Base-by-base conservation (phyloP, 2,113 vertebrate species). In the Gopherus evgoodei region DNA sequence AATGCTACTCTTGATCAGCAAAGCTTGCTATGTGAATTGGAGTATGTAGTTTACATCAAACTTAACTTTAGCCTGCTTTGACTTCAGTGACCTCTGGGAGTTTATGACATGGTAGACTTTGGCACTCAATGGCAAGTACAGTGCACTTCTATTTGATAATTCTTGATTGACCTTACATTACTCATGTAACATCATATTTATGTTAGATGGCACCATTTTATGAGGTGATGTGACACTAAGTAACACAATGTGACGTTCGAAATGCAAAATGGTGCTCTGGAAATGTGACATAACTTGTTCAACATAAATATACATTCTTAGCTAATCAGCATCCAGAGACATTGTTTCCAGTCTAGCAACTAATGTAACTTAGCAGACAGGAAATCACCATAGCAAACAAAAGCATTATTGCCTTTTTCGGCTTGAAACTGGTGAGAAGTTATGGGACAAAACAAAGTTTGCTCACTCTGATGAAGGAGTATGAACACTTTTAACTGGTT, bases 201-300 rank as follows among this genome's bases (percentile, higher is more conserved):
- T 1, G 19, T 14, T n/a, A 83, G 42, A 3, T 57, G 0, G 1
- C 57, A 22, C 5, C 5, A 1, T 0, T 0, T 11, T 4, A 0
- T 59, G 13, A 1, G 1, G 3, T 0, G 1, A 29, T 21, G 16
- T n/a, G 12, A 2, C 0, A 0, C 44, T 52, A 44, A 5, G 4
- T 5, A 17, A 9, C 1, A 2, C 0, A 1, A 49, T 0, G 8
- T 24, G 59, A 62, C 31, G 5, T 17, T 62, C 21, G 12, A 2
- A 17, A 44, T 12, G 3, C 14, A 7, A 25, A 78, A 19, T 0
- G 31, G n/a, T 0, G 4, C n/a, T 52, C 27, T 8, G 31, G 2
- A 1, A 6, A 2, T 35, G 76, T 0, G 10, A 7, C 52, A 35
- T 42, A 2, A 17, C 27, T 13, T n/a, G 54, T 49, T 72, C 49